A percentile compares a stretch with the other conserved stretches of the same genome.
phyloP scores from a whole-genome alignment of 2,888 invertebrate species.

The Proisotoma minuta region DNA sequence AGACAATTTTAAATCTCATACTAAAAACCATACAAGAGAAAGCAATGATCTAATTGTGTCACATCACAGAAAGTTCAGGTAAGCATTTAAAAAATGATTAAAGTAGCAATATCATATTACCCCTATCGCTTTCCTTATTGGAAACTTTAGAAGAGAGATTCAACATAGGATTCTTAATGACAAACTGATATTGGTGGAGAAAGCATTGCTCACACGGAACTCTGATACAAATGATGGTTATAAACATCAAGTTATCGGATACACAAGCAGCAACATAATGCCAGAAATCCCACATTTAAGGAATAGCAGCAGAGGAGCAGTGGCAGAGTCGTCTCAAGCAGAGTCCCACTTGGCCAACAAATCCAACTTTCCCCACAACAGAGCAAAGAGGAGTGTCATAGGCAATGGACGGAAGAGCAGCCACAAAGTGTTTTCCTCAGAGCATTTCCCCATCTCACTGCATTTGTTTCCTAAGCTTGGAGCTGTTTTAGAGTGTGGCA shows the following conservation, averaged over 20 bases:
- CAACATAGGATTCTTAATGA: conserved; percentile 47
- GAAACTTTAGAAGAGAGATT: conserved; percentile 38
- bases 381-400: not conserved
- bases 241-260: conserved; percentile 45
- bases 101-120: not conserved
- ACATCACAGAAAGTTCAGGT: conserved; percentile 33
- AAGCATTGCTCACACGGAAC: conserved; percentile 40
- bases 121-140: not conserved
- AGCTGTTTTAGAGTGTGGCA: conserved; percentile 41
- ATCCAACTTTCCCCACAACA: conserved; percentile 7
- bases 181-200: conserved; percentile 45
- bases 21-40: conserved; percentile 40
- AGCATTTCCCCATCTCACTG: conserved; percentile 22
- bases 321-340: not conserved
- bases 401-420: not conserved
- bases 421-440: conserved; percentile 15
- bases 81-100: not conserved
- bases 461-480: conserved; percentile 43
- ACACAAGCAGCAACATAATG: conserved; percentile 16
- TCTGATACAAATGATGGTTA: conserved; percentile 37
- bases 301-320: not conserved
- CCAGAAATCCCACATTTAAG: not conserved
- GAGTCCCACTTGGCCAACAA: conserved; percentile 3
- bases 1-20: conserved; percentile 45
- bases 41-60: conserved; percentile 30